phyloP scores from a whole-genome alignment of 2,113 vertebrate genomes.

The Corvus cornix region DNA sequence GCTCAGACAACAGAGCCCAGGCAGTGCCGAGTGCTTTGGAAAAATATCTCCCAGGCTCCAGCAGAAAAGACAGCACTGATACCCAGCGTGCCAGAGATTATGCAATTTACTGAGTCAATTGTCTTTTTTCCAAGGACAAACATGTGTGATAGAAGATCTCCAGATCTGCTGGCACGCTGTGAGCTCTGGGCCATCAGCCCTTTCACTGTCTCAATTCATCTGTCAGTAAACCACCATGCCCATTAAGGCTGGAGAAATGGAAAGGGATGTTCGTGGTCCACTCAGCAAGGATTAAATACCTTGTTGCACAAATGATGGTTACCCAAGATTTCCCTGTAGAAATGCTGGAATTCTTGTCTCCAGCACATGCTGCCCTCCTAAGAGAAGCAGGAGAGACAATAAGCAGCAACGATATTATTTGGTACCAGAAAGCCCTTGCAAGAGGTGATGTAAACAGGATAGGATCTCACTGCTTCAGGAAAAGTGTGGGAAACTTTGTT shows the following conservation, averaged over 20 bases:
- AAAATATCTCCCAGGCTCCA: neutral
- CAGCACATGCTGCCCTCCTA: neutral
- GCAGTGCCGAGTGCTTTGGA: neutral
- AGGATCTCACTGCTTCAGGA: neutral
- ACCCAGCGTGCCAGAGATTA: constrained; percentile 32
- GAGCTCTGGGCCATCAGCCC: constrained; percentile 49
- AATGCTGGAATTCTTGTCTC: neutral
- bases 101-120: constrained; percentile 63
- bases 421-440: neutral
- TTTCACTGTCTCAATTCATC: constrained; percentile 58
- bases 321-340: neutral
- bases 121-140: constrained; percentile 67
- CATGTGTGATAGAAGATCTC: constrained; percentile 54
- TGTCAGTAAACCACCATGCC: constrained; percentile 42
- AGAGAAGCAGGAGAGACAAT: neutral
- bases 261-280: neutral
- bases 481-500: neutral
- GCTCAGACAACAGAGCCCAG: neutral
- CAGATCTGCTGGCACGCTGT: constrained; percentile 49
- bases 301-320: neutral
- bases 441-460: neutral
- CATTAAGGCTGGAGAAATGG: constrained; percentile 15
- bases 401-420: neutral
- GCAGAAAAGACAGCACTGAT: neutral
- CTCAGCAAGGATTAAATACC: constrained; percentile 9